Base-by-base conservation (phyloP, 2,113 vertebrate species). In the Heterotis niloticus region DNA sequence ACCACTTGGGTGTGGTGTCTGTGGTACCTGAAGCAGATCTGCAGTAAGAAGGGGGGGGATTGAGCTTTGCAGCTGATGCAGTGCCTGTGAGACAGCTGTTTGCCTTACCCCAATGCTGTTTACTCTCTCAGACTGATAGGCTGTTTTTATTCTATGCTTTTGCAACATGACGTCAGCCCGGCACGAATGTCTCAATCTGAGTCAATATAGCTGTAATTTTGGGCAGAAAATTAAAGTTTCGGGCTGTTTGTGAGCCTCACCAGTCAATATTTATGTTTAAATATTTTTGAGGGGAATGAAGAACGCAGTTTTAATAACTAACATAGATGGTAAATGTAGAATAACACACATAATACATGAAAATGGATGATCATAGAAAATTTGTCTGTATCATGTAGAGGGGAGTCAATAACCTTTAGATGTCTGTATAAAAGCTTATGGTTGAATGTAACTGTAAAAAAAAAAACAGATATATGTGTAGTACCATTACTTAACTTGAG, bases 61-160 rank as follows among this genome's bases (percentile, higher is more conserved):
- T n/a, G 67, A 51, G 24, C 16, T 29, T 10, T 11, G 16, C n/a
- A 5, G 17, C 5, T 66, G 11, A 20, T 52, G 18, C 44, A 20
- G 13, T 52, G n/a, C 44, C 29, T 52, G 5, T 29, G 18, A 71
- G 64, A 67, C 23, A 52, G 76, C 64, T 16, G n/a, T 66, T 67
- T 77, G 62, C 44, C 11, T 54, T 52, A 64, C 24, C n/a, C 23
- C 23, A 9, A 16, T 16, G 14, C 23, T 77, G 44, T 77, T 77
- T 67, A 67, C 56, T 51, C 51, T 11, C 7, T 16, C 60, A 64
- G 62, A 64, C 28, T 24, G n/a, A 64, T 26, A 34, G 28, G 59
- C 14, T 76, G 75, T 18, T 76, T 77, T 54, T 77, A 12, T 77
- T 77, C 52, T 77, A 54, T 67, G 34, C 64, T n/a, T 56, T 77